Evolutionary conservation across 2,888 invertebrate genomes (phyloP), one percentile per base, ranked within the genome.

Genomic region (Monopis laevigella): DNA sequence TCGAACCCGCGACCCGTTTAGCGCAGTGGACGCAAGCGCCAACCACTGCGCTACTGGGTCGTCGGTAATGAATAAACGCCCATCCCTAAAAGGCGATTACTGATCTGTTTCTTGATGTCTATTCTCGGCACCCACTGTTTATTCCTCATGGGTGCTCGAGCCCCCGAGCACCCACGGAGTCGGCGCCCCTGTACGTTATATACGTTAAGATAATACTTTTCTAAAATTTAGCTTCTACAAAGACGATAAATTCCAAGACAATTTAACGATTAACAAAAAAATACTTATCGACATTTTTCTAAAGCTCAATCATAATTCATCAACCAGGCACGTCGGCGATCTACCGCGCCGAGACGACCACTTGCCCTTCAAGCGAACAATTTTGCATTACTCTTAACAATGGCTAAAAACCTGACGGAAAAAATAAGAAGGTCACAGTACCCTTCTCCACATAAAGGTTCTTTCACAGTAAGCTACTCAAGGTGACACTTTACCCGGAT

Each of bases 401-500:
- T 70, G 54, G 61, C 34, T 28, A 58, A 60, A 70, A 69, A 65
- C 64, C 64, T 69, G 62, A 62, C 60, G 63, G 59, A 67, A 74
- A 69, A 72, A 74, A 69, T 70, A 72, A 70, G 67, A 64, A 70
- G 66, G 68, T 66, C 61, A 61, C 54, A 66, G 60, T 61, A 65
- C 66, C 67, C 64, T 58, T 62, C 62, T 66, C 61, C 67, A 67
- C 67, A 74, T 72, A 74, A 74, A 72, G 73, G 73, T 66, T 69
- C 67, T 67, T 70, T 71, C 67, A 56, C 62, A 65, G 66, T 70
- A 68, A 78, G 70, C 73, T 66, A 72, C 72, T 77, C 68, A 65
- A 74, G 75, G 73, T 78, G 77, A 77, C 77, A 77, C 72, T 77
- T 74, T 72, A 62, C 65, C 67, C 72, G 73, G 77, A 77, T 75